phyloP scores from a whole-genome alignment of 1,140 invertebrate genomes.

The Achatina immaculata region DNA sequence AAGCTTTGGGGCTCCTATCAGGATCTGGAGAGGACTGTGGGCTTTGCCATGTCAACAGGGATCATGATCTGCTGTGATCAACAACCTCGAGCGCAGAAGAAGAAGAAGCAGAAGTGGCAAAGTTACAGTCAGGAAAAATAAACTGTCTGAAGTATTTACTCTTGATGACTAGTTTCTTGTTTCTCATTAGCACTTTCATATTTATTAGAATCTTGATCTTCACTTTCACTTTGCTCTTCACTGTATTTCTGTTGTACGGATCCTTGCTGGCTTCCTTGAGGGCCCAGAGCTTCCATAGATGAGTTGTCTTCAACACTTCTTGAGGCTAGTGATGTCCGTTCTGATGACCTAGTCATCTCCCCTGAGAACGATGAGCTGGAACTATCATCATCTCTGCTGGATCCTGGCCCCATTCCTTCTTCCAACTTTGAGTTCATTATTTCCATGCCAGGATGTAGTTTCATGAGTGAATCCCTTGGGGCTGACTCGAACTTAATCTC shows the following conservation, averaged over 20 bases:
- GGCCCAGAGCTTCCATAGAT: background rate
- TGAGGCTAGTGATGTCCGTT: background rate
- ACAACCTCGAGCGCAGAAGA: no score
- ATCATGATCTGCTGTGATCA: no score
- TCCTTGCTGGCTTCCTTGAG: background rate
- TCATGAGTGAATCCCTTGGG: background rate
- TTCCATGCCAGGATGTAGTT: background rate
- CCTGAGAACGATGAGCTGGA: constrained; percentile 21
- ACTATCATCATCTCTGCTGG: constrained; percentile 29
- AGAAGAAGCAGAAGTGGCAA: no score
- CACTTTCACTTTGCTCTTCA: background rate
- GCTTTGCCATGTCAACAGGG: no score
- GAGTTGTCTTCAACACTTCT: background rate
- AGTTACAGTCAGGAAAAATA: no score
- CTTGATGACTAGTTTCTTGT: background rate
- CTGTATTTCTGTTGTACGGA: background rate
- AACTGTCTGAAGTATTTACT: no score
- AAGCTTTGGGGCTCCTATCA: no score
- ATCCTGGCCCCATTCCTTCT: background rate
- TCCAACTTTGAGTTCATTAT: background rate
- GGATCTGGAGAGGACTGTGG: no score
- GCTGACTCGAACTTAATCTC: constrained; percentile 33
- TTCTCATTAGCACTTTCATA: background rate
- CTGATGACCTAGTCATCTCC: background rate
- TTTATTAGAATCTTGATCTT: background rate